These are phyloP conservation scores for Emydoidea blandingii DNA, from an alignment of 2,797 vertebrate species.

Conservation along the genomic window DNA sequence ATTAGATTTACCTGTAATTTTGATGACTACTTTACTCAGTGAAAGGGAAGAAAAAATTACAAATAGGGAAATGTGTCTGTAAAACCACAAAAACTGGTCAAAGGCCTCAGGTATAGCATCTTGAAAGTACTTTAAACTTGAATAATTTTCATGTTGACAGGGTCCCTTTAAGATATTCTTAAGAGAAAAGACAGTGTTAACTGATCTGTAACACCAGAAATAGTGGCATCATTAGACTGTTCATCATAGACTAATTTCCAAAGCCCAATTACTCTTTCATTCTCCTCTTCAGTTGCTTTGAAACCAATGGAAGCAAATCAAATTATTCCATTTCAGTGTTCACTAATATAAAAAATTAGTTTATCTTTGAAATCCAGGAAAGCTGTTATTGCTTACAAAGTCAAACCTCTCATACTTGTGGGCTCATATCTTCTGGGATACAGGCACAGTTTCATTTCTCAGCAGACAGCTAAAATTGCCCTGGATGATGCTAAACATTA, in stretches of 20 bases:
- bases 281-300: neutral
- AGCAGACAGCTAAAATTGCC: neutral
- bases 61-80: neutral
- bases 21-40: neutral
- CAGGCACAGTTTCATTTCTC: neutral
- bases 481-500: neutral
- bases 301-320: neutral
- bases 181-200: neutral
- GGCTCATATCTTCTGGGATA: neutral
- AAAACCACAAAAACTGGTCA: neutral
- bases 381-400: neutral
- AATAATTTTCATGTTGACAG: neutral
- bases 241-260: neutral
- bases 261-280: neutral
- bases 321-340: neutral
- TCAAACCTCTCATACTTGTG: neutral
- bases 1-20: neutral
- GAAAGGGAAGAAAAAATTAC: neutral
- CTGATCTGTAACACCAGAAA: neutral
- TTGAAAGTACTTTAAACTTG: neutral
- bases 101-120: neutral
- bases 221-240: neutral
- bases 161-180: neutral
- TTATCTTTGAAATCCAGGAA: neutral
- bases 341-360: rapidly evolving